phyloP scores from a whole-genome alignment of 1,140 invertebrate species.

The Polypedilum vanderplanki region DNA sequence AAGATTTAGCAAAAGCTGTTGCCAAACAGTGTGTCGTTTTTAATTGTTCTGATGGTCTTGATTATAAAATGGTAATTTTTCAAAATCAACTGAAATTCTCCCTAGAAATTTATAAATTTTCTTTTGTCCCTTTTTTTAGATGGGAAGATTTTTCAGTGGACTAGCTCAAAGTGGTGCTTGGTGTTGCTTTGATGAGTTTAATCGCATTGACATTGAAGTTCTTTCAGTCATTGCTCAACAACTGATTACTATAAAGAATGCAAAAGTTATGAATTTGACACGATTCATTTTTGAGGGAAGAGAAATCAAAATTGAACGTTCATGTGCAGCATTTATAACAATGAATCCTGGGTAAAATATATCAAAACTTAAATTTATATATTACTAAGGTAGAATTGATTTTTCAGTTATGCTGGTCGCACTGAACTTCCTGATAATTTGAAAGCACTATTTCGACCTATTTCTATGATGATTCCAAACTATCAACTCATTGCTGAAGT shows the following conservation, averaged over 20 bases:
- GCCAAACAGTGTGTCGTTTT: constrained; percentile 87
- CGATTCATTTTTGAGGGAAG: constrained; percentile 84
- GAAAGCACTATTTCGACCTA: constrained; percentile 78
- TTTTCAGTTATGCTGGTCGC: constrained; percentile 79
- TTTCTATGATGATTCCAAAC: constrained; percentile 91
- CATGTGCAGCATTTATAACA: constrained; percentile 85
- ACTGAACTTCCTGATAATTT: constrained; percentile 76
- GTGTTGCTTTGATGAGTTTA: constrained; percentile 91
- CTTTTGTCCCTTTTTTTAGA: constrained; percentile 39
- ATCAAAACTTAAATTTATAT: no score
- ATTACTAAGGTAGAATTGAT: no score
- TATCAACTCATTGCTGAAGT: constrained; percentile 88
- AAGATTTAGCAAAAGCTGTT: constrained; percentile 80
- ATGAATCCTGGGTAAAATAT: constrained; percentile 89
- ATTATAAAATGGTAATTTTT: constrained; percentile 60
- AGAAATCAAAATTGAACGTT: constrained; percentile 74
- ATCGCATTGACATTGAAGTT: constrained; percentile 85
- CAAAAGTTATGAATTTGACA: constrained; percentile 57
- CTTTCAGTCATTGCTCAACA: constrained; percentile 83
- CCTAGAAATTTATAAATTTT: no score
- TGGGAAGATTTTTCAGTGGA: constrained; percentile 81
- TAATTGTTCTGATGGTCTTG: constrained; percentile 79
- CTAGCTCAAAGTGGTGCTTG: constrained; percentile 81
- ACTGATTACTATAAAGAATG: constrained; percentile 68
- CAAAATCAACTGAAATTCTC: neutral